Evolutionary conservation across 2,888 invertebrate species (phyloP).

Genomic region (Lutraria lutraria): DNA sequence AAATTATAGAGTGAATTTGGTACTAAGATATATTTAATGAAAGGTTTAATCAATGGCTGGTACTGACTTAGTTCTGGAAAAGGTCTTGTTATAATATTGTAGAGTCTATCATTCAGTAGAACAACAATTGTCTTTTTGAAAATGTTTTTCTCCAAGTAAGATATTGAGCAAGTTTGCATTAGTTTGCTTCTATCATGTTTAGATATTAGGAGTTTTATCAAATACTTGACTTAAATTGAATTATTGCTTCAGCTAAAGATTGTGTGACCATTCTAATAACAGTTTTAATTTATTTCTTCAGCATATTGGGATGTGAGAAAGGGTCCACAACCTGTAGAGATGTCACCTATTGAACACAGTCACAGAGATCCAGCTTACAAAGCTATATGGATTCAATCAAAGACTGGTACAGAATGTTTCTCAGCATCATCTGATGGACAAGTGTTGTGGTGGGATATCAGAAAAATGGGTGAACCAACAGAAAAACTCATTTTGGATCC

Average conservation of each 20-base stretch:
- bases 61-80: no score
- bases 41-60: no score
- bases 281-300: slow-evolving; percentile 50
- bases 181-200: no score
- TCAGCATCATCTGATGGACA: slow-evolving; percentile 97
- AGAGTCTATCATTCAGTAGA: no score
- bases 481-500: slow-evolving; percentile 92
- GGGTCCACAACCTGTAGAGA: slow-evolving; percentile 93
- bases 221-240: background rate
- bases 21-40: no score
- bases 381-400: slow-evolving; percentile 96
- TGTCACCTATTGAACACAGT: slow-evolving; percentile 93
- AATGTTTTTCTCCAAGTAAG: no score
- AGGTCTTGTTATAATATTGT: no score
- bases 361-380: slow-evolving; percentile 96
- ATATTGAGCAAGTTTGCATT: no score
- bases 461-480: slow-evolving; percentile 91
- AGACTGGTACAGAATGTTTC: slow-evolving; percentile 97
- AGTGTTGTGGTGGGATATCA: slow-evolving; percentile 93
- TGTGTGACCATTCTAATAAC: background rate
- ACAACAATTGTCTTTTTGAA: no score
- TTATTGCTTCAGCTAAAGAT: background rate
- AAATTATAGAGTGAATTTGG: no score
- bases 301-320: slow-evolving; percentile 89
- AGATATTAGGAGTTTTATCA: no score